phyloP scores from a whole-genome alignment of 2,888 invertebrate species.

The Idaea straminata region DNA sequence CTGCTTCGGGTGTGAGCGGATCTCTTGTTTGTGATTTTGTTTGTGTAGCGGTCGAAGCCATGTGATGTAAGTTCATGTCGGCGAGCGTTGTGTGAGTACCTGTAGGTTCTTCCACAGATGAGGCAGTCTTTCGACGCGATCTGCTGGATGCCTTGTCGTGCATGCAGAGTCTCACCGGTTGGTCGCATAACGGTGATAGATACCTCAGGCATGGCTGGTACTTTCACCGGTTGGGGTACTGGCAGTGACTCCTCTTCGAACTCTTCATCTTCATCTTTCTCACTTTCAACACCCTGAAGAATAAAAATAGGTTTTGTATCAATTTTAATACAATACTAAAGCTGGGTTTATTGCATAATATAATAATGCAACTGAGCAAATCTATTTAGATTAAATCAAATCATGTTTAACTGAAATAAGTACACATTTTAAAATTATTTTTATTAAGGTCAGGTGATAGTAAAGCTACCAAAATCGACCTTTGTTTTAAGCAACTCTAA shows the following conservation, averaged over 20 bases:
- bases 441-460: too few species aligned
- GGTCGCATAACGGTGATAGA: conserved; percentile 75
- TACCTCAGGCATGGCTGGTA: conserved; percentile 68
- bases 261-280: conserved; percentile 64
- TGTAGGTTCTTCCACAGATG: conserved; percentile 71
- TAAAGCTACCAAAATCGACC: too few species aligned
- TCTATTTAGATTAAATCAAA: too few species aligned
- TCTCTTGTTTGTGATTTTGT: conserved; percentile 63
- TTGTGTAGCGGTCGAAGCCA: conserved; percentile 74
- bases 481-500: too few species aligned
- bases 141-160: conserved; percentile 73
- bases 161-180: conserved; percentile 65
- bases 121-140: conserved; percentile 76
- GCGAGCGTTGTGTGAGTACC: conserved; percentile 76
- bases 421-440: too few species aligned
- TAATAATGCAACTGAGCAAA: too few species aligned
- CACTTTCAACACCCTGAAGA: conserved; percentile 70
- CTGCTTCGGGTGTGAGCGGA: conserved; percentile 33
- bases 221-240: conserved; percentile 41
- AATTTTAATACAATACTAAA: background rate
- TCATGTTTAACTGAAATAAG: too few species aligned
- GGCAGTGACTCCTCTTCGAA: conserved; percentile 53
- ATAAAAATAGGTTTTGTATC: background rate
- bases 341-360: too few species aligned
- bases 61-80: conserved; percentile 74